A percentile compares a stretch with the other conserved stretches of the same genome.
These are phyloP conservation scores for Apteryx owenii DNA, from an alignment of 2,113 vertebrate species.

Conservation along the genomic window DNA sequence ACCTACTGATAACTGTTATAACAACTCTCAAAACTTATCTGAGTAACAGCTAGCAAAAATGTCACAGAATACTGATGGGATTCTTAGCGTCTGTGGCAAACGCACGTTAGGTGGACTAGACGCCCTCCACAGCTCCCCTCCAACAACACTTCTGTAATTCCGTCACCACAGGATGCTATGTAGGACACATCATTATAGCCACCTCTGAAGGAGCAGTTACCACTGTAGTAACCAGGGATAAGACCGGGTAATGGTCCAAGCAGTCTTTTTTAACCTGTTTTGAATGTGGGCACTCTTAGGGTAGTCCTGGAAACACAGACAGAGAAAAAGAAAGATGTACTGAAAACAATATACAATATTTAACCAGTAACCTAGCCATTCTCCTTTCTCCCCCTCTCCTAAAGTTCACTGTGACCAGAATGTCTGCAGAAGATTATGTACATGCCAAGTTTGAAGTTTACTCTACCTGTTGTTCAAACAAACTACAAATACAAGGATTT, in stretches of 20 bases:
- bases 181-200: not conserved
- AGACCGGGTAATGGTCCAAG: not conserved
- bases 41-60: not conserved
- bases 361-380: not conserved
- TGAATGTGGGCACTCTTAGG: not conserved
- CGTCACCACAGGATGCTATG: rapidly evolving
- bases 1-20: not conserved
- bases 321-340: not conserved
- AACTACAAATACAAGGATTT: not conserved
- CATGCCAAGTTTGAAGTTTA: not conserved
- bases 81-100: not conserved
- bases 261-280: not conserved
- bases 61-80: not conserved
- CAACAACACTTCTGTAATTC: not conserved
- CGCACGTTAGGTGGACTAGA: not conserved
- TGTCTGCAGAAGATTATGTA: not conserved
- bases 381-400: not conserved
- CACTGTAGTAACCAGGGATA: not conserved
- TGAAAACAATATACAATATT: not conserved
- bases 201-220: not conserved
- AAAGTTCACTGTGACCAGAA: not conserved
- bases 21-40: not conserved
- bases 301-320: not conserved
- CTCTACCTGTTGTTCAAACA: not conserved
- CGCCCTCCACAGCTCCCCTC: not conserved